These are phyloP conservation scores for Sympetrum striolatum DNA, from an alignment of 2,888 invertebrate genomes.

Conservation along the genomic window DNA sequence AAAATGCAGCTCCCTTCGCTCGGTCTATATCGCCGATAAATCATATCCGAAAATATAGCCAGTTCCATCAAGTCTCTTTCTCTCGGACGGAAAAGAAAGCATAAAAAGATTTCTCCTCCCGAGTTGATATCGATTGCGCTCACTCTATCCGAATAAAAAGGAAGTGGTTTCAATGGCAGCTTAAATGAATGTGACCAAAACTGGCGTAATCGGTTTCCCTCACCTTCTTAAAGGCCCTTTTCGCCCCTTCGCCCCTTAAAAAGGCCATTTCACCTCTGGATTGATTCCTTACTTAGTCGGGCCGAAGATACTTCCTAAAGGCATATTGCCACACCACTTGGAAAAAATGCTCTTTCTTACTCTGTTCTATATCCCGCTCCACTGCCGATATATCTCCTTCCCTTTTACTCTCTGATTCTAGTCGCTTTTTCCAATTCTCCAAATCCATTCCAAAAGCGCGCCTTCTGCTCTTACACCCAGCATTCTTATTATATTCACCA, in stretches of 20 bases:
- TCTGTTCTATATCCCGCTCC: neutral
- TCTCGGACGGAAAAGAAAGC: neutral
- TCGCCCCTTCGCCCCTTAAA: neutral
- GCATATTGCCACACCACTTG: neutral
- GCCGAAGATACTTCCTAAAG: slow-evolving; percentile 7
- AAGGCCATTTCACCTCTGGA: slow-evolving; percentile 24
- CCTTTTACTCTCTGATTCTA: neutral
- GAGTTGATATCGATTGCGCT: slow-evolving; percentile 23
- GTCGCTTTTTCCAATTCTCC: no score
- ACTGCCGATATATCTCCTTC: neutral
- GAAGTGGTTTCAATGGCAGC: slow-evolving; percentile 37
- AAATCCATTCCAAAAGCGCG: no score
- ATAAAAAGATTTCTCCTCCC: slow-evolving; percentile 27
- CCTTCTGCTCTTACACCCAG: no score
- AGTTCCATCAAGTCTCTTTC: slow-evolving; percentile 19
- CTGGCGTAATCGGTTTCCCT: slow-evolving; percentile 31
- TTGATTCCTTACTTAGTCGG: slow-evolving; percentile 36
- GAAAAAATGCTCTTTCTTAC: neutral
- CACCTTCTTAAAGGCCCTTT: neutral
- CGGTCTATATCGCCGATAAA: slow-evolving; percentile 30
- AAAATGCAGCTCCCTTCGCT: slow-evolving; percentile 23
- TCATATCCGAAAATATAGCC: slow-evolving; percentile 36
- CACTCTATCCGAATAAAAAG: slow-evolving; percentile 25
- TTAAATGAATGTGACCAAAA: slow-evolving; percentile 42
- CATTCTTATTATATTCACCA: no score